Evolutionary conservation across 2,113 vertebrate genomes (phyloP), one percentile per base, ranked within the genome.

Genomic region (Dissostichus mawsoni): DNA sequence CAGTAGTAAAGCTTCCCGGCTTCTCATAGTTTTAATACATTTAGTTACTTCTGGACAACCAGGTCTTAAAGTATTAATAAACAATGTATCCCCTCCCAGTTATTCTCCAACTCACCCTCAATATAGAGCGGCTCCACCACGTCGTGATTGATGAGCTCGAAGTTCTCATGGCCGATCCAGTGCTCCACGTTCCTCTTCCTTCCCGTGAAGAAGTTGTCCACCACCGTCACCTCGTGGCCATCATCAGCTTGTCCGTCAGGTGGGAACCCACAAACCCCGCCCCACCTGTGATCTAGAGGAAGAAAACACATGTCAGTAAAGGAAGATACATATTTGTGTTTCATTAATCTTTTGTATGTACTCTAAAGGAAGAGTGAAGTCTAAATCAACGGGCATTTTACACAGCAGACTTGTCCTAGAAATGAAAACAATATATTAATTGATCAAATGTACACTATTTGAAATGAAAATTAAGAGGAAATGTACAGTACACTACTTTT

Each of bases 161-260:
- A 99, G 95, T 99, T 99, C 91, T 99, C 98, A 13, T 99, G 98
- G 87, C 98, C 98, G 7, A 99, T 97, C 98, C 98, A 99, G 93
- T 99, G 98, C 85, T 99, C 98, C 86, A 99, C 98, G 8, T 99
- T 99, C 87, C 98, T 96, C 92, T 99, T 99, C 80, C 98, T 96
- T 81, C 98, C 98, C 0, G 98, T 99, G 95, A 99, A 99, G 94
- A 99, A 99, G 95, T 99, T 99, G 96, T 99, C 98, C 85, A 99
- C 98, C 92, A 99, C 98, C 0, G 98, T 99, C 84, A 99, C 96
- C 92, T 99, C 98, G 47, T 99, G 98, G 87, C 98, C 98, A 14
- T 99, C 98, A 99, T 99, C 93, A 99, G 96, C 85, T 99, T 99
- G 93, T 99, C 98, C 25, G 98, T 97, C 84, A 99, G 96, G 90